Percentiles rank a stretch among this genome's conserved stretches.
Conservation (phyloP, 2,113 vertebrate genomes). For the Aix galericulata region DNA sequence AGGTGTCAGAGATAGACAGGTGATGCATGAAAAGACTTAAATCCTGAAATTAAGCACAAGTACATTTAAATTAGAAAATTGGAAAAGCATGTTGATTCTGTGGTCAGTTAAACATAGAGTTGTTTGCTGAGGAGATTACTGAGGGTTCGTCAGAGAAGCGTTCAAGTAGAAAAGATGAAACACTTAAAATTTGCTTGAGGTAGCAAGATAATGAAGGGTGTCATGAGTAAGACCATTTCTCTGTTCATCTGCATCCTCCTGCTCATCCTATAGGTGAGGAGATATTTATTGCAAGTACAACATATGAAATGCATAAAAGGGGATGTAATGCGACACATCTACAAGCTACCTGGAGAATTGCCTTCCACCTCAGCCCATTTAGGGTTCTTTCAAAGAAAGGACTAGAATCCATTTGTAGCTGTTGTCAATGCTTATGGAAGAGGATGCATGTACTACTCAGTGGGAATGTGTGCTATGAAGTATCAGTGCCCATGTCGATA, state of each 20-base stretch:
- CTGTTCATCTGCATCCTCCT: neutral
- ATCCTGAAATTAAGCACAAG: neutral
- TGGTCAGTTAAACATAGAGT: neutral
- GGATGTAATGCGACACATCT: neutral
- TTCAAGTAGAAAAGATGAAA: neutral
- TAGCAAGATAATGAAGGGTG: neutral
- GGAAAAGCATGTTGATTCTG: neutral
- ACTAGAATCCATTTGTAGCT: neutral
- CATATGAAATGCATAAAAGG: neutral
- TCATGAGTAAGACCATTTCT: neutral
- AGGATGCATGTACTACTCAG: accelerated
- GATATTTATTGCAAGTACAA: neutral
- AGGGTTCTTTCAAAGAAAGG: neutral
- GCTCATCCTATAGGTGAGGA: neutral
- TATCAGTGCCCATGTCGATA: neutral
- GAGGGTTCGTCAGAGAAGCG: neutral
- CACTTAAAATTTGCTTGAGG: neutral
- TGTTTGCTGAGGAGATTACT: neutral
- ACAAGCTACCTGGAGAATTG: neutral
- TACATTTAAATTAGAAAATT: neutral
- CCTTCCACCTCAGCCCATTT: neutral
- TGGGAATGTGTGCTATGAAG: accelerated
- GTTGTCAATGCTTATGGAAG: neutral
- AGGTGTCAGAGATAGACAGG: neutral
- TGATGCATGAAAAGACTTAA: neutral